Conservation (phyloP, 1,140 invertebrate genomes). For the Amyelois transitella region DNA sequence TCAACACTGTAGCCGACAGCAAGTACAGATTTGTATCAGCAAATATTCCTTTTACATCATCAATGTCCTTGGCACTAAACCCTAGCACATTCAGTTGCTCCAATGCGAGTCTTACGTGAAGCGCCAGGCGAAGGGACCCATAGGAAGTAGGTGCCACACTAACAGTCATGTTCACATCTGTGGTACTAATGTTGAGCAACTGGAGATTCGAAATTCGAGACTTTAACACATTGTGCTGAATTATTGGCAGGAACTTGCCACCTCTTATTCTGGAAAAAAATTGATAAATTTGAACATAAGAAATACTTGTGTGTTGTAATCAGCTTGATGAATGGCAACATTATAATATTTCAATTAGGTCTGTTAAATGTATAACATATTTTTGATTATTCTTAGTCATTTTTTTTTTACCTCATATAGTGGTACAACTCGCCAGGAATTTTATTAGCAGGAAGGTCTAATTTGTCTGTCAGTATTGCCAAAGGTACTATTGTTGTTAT, state of each 20-base stretch:
- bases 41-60: conserved; percentile 98
- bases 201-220: conserved; percentile 84
- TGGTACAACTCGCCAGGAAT: conserved; percentile 78
- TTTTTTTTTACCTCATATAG: conserved; percentile 74
- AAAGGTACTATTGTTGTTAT: conserved; percentile 78
- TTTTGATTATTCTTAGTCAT: no score
- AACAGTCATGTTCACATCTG: conserved; percentile 76
- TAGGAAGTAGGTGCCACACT: conserved; percentile 78
- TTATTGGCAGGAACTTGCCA: conserved; percentile 86
- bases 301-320: background rate
- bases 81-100: conserved; percentile 83
- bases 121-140: conserved; percentile 83
- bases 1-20: conserved; percentile 92
- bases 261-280: conserved; percentile 75
- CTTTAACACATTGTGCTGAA: conserved; percentile 88
- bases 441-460: conserved; percentile 75
- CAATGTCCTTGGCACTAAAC: conserved; percentile 94
- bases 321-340: conserved; percentile 5
- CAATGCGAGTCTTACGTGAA: conserved; percentile 88
- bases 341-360: no score
- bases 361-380: no score
- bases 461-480: conserved; percentile 79
- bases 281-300: conserved; percentile 1
- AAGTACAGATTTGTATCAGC: conserved; percentile 96
- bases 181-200: conserved; percentile 75